phyloP scores from a whole-genome alignment of 92 coral and sea anemone species.

The Meandrina meandrites region DNA sequence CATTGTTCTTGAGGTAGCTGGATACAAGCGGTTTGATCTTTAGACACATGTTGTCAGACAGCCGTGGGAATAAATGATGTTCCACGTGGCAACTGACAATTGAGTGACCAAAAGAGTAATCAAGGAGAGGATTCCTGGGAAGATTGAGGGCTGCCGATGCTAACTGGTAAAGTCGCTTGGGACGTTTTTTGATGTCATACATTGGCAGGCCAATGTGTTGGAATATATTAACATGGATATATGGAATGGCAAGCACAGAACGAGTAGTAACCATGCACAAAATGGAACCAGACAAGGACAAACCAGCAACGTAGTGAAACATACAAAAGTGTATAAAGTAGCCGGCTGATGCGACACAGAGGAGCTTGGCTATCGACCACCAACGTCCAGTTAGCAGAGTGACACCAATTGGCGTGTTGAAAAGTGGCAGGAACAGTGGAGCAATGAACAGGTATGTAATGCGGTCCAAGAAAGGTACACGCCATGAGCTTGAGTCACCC shows the following conservation, averaged over 20 bases:
- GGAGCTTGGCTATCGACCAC: conserved; percentile 48
- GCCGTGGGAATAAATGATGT: conserved; percentile 91
- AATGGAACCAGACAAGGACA: conserved; percentile 65
- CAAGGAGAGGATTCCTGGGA: conserved; percentile 77
- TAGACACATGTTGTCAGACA: conserved; percentile 97
- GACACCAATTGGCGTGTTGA: conserved; percentile 59
- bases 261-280: conserved; percentile 74
- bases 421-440: conserved; percentile 67
- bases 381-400: conserved; percentile 63
- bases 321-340: conserved; percentile 63
- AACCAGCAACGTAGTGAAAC: conserved; percentile 67
- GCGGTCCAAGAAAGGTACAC: conserved; percentile 82
- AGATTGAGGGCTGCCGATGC: conserved; percentile 85
- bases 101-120: conserved; percentile 84
- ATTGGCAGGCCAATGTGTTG: conserved; percentile 94
- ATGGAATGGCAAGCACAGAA: conserved; percentile 62
- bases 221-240: conserved; percentile 88
- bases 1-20: conserved; percentile 73
- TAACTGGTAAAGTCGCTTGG: conserved; percentile 77
- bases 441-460: conserved; percentile 75
- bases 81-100: conserved; percentile 86
- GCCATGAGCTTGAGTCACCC: conserved; percentile 92
- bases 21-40: conserved; percentile 87
- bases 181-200: conserved; percentile 77
- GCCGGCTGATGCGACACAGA: conserved; percentile 40